Evolutionary conservation across 2,113 vertebrate species (phyloP), one percentile per base, ranked within the genome.

Genomic region (Lampris incognitus): DNA sequence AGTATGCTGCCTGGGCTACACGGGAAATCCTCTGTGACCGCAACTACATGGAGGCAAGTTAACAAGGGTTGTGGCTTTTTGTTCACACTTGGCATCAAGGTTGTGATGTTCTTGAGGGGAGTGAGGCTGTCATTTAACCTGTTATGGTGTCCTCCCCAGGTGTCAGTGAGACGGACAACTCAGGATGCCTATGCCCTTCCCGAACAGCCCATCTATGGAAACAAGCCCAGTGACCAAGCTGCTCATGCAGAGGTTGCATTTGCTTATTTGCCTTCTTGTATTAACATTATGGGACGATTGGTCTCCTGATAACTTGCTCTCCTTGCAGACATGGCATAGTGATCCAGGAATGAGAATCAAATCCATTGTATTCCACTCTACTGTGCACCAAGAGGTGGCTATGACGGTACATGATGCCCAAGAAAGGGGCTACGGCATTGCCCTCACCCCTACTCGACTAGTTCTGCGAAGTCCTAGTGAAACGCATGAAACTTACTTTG

Each of bases 131-230:
- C 61, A 52, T 52, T 83, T 24, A 46, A 59, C 5, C 52, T 40
- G 48, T 4, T 13, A 42, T 63, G 59, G 62, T 78, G 74, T 88
- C 2, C 7, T 9, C 72, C 76, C 3, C 89, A 95, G 95, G 93
- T 96, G 51, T 97, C 96, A 9, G 88, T 96, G 42, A 83, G 71
- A 13, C 94, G 76, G 37, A 83, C 87, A 1, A 9, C 91, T 64
- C 91, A 89, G 3, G 74, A 79, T 11, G 91, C 92, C 36, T 79
- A 87, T 0, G 52, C 81, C 41, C 69, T 91, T 79, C 69, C 60
- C 66, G 9, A 2, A 55, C 37, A 78, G 3, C 60, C 68, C 0
- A 0, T 74, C 59, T 2, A 3, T 1, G 64, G 40, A 3, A 9
- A 11, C 5, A 74, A 59, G 56, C n/a, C 60, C 50, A 5, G 13